Evolutionary conservation across 2,113 vertebrate species (phyloP), one percentile per base, ranked within the genome.

Genomic region (Gallinago paraguaiae): DNA sequence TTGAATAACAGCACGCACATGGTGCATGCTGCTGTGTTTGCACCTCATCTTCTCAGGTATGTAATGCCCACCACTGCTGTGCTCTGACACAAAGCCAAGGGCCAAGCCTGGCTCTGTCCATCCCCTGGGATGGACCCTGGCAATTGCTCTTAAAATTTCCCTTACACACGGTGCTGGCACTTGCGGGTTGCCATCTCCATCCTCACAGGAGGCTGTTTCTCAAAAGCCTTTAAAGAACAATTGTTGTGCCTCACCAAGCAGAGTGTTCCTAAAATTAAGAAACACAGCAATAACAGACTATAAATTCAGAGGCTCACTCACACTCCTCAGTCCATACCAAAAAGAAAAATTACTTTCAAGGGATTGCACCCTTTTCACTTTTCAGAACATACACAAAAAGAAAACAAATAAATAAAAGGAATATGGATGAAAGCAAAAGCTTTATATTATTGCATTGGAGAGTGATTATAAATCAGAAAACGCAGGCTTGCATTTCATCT

Each of bases 81-180:
- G 2, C 8, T 39, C 27, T 28, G 20, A 22, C 27, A 76, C 4
- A 65, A 24, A 0, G 1, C 24, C 51, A 39, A 61, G 24, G 14
- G 10, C 33, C 27, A 59, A 28, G 37, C 11, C 22, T 48, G 12
- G 12, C 5, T 70, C 37, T 63, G 11, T 48, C 4, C 18, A n/a
- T 37, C 5, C 8, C 18, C 41, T 59, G 8, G 8, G n/a, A 67
- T 18, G 5, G 19, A 43, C 11, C 17, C 6, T 0, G 0, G 33
- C 4, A 2, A 3, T n/a, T 37, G 7, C 9, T 68, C 13, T 45
- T 51, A 43, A 67, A 75, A 54, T 9, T 39, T 69, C 22, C 4
- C 9, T 68, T 28, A 16, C 1, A 3, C 9, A 28, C 4, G 14
- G 7, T 10, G 18, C 18, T 60, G 25, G 7, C 11, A 7, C 16